phyloP scores from a whole-genome alignment of 2,888 invertebrate species.

The Pachymerium ferrugineum region DNA sequence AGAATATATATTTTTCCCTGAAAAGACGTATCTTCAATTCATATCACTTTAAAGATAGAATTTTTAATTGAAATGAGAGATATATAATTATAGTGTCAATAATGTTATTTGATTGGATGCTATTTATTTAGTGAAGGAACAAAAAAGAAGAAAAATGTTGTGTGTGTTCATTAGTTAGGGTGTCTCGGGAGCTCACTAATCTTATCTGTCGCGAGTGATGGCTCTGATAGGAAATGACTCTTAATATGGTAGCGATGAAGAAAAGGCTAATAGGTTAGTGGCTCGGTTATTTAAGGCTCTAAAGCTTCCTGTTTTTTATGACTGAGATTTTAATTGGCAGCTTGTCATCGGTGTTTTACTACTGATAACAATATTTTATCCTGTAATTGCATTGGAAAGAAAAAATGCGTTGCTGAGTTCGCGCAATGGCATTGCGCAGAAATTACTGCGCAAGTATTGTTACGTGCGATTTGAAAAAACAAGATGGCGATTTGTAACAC shows the following conservation, averaged over 20 bases:
- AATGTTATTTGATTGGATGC: too few relatives aligned
- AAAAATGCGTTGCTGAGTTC: too few relatives aligned
- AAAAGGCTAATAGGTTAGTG: constrained; percentile 19
- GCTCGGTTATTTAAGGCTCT: background rate
- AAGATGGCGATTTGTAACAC: too few relatives aligned
- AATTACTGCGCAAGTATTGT: too few relatives aligned
- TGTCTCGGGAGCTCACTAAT: constrained; percentile 1
- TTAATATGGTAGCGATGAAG: constrained; percentile 9
- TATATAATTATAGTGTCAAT: background rate
- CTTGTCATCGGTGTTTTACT: background rate
- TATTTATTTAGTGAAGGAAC: too few relatives aligned
- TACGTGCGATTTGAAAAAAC: too few relatives aligned
- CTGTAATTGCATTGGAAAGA: background rate
- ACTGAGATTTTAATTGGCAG: background rate
- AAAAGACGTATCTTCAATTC: background rate
- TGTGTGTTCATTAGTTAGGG: background rate
- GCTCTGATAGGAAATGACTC: constrained; percentile 20
- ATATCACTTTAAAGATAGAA: background rate
- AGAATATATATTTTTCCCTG: background rate
- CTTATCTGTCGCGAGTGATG: constrained; percentile 16
- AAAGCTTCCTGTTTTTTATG: background rate
- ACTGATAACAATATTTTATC: too few relatives aligned
- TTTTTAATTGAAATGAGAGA: background rate
- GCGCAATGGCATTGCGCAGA: too few relatives aligned
- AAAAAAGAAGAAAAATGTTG: background rate